Conservation (phyloP, 2,888 invertebrate species). For the Metacarcinus magister region DNA sequence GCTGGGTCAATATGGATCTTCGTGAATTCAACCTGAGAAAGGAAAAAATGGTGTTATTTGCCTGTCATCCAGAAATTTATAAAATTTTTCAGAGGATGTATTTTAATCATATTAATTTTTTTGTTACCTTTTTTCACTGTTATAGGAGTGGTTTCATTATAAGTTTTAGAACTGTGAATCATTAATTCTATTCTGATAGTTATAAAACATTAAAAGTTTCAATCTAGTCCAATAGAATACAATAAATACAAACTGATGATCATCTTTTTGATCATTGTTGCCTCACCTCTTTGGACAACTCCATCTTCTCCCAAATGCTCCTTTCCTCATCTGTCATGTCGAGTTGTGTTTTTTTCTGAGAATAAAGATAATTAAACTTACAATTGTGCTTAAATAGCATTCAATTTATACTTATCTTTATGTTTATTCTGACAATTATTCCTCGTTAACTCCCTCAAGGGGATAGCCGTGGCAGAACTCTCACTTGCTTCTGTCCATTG, state of each 20-base stretch:
- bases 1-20: slow-evolving; percentile 91
- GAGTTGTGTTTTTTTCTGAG: slow-evolving; percentile 84
- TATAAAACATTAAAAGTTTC: not conserved
- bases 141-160: not conserved
- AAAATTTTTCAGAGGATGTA: not conserved
- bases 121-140: not conserved
- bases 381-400: not conserved
- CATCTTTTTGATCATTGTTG: not conserved
- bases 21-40: slow-evolving; percentile 83
- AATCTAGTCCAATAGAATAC: not conserved
- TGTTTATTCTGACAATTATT: too few relatives aligned
- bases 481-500: not conserved
- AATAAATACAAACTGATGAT: not conserved
- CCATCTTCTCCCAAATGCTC: slow-evolving; percentile 85
- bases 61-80: not conserved
- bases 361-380: not conserved
- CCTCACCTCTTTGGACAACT: slow-evolving; percentile 84
- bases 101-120: not conserved
- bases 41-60: not conserved
- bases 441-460: not conserved
- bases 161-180: not conserved
- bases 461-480: too few relatives aligned
- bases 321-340: slow-evolving; percentile 85
- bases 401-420: not conserved
- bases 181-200: not conserved